Evolutionary conservation across 1,140 invertebrate species (phyloP), one percentile per base, ranked within the genome.

Genomic region (Nasonia longicornis): DNA sequence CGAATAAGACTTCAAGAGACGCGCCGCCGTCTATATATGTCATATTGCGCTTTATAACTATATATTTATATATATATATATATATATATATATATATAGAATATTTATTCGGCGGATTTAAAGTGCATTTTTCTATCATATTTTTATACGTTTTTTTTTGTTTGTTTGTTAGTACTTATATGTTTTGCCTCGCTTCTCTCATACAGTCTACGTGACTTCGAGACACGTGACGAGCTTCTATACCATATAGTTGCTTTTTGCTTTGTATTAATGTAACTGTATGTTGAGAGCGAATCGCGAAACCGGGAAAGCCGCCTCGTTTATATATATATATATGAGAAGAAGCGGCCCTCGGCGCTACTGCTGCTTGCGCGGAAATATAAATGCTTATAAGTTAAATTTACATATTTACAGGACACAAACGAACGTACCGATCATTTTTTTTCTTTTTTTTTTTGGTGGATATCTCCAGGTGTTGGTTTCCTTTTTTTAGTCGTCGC

Each of bases 321-420:
- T 64, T 67, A 42, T 80, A 77, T 77, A 75, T 77, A 75, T 83
- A 77, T 77, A 75, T 77, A 75, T 83, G 38, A 74, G 64, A 80
- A 26, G 64, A 77, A 79, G 35, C 12, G 31, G 16, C 42, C 77
- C 77, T 22, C 29, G 45, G 71, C n/a, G 42, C 48, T 29, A 58
- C 29, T 48, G 38, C 16, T 74, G 31, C 83, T 83, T 79, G 82
- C 84, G 85, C 82, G 83, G 77, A 85, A 88, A 87, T 90, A 88
- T 86, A 88, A 89, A 88, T 87, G 83, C 86, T 85, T 86, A 85
- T 86, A 74, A 75, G 42, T 72, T 83, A 86, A 88, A 88, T 90
- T 88, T 90, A 90, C 89, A 89, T 90, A 90, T 90, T 78, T 90
- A 90, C 89, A 90, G 86, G 83, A 88, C 85, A 89, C 87, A 89